These are phyloP conservation scores for Rhorus exstirpatorius DNA, from an alignment of 2,888 invertebrate species.

Conservation along the genomic window DNA sequence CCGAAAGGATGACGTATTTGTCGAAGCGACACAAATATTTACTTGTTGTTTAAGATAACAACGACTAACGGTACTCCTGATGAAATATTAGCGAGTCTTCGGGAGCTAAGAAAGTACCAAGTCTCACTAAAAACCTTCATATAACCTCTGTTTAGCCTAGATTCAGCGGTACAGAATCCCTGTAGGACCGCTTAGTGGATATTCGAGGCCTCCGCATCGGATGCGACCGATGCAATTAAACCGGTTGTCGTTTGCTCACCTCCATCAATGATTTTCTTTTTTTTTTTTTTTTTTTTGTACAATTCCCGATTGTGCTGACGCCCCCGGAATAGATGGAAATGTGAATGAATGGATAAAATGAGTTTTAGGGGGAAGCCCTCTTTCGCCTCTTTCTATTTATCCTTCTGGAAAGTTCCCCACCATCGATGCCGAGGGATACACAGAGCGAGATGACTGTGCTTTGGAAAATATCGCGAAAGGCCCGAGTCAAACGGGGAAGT, in stretches of 20 bases:
- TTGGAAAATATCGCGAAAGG: conserved; percentile 73
- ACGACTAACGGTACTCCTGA: not conserved
- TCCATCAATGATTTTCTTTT: conserved; percentile 8
- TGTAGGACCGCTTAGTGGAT: too few species aligned
- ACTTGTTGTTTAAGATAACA: not conserved
- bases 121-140: not conserved
- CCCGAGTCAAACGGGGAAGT: conserved; percentile 32
- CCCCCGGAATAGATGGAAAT: too few species aligned
- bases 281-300: too few species aligned
- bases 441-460: conserved; percentile 61
- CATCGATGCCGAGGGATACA: conserved; percentile 3
- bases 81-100: not conserved
- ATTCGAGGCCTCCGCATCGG: too few species aligned
- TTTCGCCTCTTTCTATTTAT: not conserved
- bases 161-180: too few species aligned
- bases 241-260: conserved; percentile 14
- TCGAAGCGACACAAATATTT: conserved; percentile 10
- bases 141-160: not conserved
- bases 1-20: conserved; percentile 7
- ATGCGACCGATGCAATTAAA: not conserved
- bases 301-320: conserved; percentile 6
- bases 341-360: too few species aligned
- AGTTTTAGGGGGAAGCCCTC: too few species aligned
- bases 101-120: not conserved
- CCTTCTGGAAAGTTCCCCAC: conserved; percentile 1